Percentiles rank a stretch among this genome's conserved stretches.
These are phyloP conservation scores for Eupithecia exiguata DNA, from an alignment of 2,888 invertebrate species.

Conservation along the genomic window DNA sequence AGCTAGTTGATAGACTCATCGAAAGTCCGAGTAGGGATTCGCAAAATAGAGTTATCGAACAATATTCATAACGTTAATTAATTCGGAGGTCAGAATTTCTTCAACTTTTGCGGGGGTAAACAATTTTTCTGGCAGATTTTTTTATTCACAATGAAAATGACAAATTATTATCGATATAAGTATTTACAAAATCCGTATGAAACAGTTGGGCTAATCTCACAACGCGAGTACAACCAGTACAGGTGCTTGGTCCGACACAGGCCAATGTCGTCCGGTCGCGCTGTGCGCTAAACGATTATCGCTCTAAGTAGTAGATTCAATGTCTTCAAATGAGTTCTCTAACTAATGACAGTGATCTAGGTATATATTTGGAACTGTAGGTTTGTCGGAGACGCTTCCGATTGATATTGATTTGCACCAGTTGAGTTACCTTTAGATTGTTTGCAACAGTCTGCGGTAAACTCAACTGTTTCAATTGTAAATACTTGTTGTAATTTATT, in stretches of 20 bases:
- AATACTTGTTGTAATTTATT: too few species aligned
- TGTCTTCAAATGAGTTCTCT: neutral
- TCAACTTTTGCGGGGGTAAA: neutral
- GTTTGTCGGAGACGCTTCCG: neutral
- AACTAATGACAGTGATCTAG: neutral
- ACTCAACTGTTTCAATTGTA: neutral
- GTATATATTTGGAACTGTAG: neutral
- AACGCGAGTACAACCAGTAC: neutral
- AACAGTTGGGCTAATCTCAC: neutral
- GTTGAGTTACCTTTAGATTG: neutral
- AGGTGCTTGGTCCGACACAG: slow-evolving; percentile 15
- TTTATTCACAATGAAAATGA: neutral
- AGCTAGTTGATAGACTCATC: too few species aligned
- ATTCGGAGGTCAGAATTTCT: neutral
- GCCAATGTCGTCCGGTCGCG: slow-evolving; percentile 19
- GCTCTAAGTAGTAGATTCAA: neutral
- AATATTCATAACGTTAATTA: neutral
- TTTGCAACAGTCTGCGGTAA: neutral
- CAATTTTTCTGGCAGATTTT: neutral
- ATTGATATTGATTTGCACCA: neutral
- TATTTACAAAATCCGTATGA: neutral
- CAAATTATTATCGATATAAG: neutral
- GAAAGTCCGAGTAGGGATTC: neutral
- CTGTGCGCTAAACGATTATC: slow-evolving; percentile 1
- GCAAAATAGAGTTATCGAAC: neutral